A percentile compares a stretch with the other conserved stretches of the same genome.
Conservation (phyloP, 2,888 invertebrate species). For the Oconnorella tubifera region DNA sequence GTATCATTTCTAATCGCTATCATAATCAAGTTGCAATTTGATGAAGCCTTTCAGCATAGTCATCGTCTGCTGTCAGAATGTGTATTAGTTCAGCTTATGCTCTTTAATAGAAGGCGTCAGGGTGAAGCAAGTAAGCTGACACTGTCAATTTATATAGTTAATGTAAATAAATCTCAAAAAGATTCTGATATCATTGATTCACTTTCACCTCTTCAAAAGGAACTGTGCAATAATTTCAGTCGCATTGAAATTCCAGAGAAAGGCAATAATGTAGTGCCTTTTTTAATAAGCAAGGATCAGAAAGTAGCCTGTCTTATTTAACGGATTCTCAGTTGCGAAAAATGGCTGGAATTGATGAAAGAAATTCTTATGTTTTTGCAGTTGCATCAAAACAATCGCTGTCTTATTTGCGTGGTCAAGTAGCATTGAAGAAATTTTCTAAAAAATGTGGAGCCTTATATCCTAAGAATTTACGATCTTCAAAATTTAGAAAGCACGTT, state of each 20-base stretch:
- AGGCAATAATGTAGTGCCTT: not conserved
- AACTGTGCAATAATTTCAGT: not conserved
- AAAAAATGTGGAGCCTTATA: constrained; percentile 6
- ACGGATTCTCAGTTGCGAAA: too few relatives aligned
- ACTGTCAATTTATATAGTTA: not conserved
- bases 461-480: constrained; percentile 21
- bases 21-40: too few relatives aligned
- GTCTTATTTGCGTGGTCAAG: not conserved
- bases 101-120: constrained; percentile 5
- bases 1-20: too few relatives aligned
- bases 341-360: not conserved
- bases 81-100: not conserved
- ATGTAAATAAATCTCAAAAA: not conserved
- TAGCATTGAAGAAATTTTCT: constrained; percentile 9
- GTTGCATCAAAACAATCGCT: not conserved
- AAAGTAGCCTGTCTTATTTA: not conserved
- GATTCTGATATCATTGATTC: not conserved
- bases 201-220: not conserved
- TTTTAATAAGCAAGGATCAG: not conserved
- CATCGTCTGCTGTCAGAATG: not conserved
- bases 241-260: constrained; percentile 5
- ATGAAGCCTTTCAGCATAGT: too few relatives aligned
- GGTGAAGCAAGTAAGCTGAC: constrained; percentile 7
- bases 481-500: constrained; percentile 27
- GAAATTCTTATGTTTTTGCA: constrained; percentile 6